Base-by-base conservation (phyloP, 2,797 vertebrate species). In the Ptychobarbus kaznakovi region DNA sequence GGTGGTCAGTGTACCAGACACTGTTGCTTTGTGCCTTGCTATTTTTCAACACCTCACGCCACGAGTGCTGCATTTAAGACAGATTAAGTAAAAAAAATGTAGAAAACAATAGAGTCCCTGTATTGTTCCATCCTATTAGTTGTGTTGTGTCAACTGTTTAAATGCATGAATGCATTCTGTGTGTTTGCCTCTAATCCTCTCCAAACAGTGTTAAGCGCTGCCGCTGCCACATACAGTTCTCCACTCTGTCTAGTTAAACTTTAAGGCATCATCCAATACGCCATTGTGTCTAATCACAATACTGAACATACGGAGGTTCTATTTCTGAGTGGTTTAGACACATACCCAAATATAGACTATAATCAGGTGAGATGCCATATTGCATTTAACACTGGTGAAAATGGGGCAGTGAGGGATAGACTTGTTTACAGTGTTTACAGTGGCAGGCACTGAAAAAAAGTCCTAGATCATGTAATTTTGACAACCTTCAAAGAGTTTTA, bases 141-240 rank as follows among this genome's bases (percentile, higher is more conserved):
- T 28, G n/a, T 72, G 70, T 73, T 73, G 40, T 46, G 42, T 46
- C n/a, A 46, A 73, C 42, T 73, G n/a, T 13, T 73, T 73, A 25
- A 46, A 46, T 10, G 42, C n/a, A 18, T 46, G 70, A 46, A 9
- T 15, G 9, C n/a, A 49, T 28, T 46, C 69, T 44, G 4, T 72
- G 69, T 44, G 12, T 61, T 12, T 61, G 58, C 11, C 58, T 42
- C 68, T n/a, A 13, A 25, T 72, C 22, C 68, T 13, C 38, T 35
- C 6, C 15, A 66, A 70, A 42, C 20, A 70, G 5, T 42, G 20
- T 70, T 70, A 40, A 25, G n/a, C 0, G 58, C 28, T 66, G 8
- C 28, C 44, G 0, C 25, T 18, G 25, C 13, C 44, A 49, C 13
- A 32, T 49, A 3, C 15, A 49, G 15, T 18, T 16, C 42, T 49